Conservation (phyloP, 2,888 invertebrate species). For the Vandiemenella viatica region DNA sequence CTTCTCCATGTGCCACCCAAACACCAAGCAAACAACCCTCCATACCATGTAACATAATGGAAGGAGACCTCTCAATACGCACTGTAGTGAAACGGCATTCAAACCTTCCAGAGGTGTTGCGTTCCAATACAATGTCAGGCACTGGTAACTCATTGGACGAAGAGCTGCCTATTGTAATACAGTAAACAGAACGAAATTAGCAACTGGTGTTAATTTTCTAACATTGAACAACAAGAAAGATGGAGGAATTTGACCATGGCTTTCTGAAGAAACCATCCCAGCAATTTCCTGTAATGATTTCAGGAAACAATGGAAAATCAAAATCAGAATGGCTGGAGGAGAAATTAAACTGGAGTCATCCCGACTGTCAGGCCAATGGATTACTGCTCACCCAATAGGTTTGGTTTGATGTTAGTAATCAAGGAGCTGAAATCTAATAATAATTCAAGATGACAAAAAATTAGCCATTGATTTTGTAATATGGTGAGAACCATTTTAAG, state of each 20-base stretch:
- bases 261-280: no score
- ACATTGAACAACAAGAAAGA: background rate
- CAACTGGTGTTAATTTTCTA: background rate
- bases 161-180: background rate
- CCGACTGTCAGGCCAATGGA: conserved; percentile 12
- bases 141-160: conserved; percentile 19
- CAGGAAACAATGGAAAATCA: no score
- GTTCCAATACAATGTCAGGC: conserved; percentile 57
- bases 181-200: background rate
- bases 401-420: no score
- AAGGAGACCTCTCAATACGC: conserved; percentile 47
- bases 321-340: no score
- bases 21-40: conserved; percentile 76
- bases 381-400: no score
- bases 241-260: no score
- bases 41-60: conserved; percentile 87
- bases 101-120: conserved; percentile 79
- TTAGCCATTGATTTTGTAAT: no score
- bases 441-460: no score
- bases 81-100: conserved; percentile 70
- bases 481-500: no score
- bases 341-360: background rate
- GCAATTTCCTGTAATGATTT: no score
- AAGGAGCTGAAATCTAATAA: no score
- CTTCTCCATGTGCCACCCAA: conserved; percentile 96